A percentile compares a stretch with the other conserved stretches of the same genome.
phyloP scores from a whole-genome alignment of 1,140 invertebrate species.

The Leptoteleia sp. region DNA sequence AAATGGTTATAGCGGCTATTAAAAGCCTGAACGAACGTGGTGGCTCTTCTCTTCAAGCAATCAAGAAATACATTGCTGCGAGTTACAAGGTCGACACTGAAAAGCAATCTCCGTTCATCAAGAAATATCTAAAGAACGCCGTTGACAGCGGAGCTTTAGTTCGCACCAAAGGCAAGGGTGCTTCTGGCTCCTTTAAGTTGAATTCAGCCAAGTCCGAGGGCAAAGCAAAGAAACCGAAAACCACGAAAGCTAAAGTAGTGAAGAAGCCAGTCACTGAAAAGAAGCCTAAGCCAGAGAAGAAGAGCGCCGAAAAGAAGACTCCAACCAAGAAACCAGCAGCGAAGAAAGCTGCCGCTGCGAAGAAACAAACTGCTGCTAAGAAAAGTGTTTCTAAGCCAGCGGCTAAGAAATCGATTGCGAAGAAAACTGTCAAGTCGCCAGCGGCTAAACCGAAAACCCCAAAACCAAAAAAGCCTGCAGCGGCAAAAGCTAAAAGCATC shows the following conservation, averaged over 20 bases:
- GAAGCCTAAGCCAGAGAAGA: conserved; percentile 45
- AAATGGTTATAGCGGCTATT: conserved; percentile 81
- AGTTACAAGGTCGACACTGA: conserved; percentile 81
- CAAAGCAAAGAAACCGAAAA: conserved; percentile 14
- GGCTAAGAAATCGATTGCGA: conserved; percentile 8
- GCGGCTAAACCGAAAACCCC: conserved; percentile 2
- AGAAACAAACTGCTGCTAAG: conserved; percentile 44
- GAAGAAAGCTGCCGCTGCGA: conserved; percentile 16
- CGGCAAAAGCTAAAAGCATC: too few relatives aligned
- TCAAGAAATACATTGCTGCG: conserved; percentile 82
- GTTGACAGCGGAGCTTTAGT: conserved; percentile 73
- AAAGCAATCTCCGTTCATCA: conserved; percentile 76
- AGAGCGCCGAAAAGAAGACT: conserved; percentile 16
- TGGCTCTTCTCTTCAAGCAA: conserved; percentile 82
- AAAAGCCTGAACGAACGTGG: conserved; percentile 80
- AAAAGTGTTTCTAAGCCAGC: neutral
- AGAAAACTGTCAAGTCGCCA: conserved; percentile 3
- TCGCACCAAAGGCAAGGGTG: conserved; percentile 80
- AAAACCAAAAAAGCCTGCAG: neutral
- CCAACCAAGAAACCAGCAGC: conserved; percentile 26
- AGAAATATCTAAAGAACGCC: conserved; percentile 77
- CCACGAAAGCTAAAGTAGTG: conserved; percentile 29
- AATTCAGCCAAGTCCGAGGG: conserved; percentile 35
- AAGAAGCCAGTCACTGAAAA: conserved; percentile 42
- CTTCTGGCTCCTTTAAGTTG: conserved; percentile 79